A percentile compares a stretch with the other conserved stretches of the same genome.
phyloP scores from a whole-genome alignment of 2,797 vertebrate species.

The Tympanoctomys barrerae region DNA sequence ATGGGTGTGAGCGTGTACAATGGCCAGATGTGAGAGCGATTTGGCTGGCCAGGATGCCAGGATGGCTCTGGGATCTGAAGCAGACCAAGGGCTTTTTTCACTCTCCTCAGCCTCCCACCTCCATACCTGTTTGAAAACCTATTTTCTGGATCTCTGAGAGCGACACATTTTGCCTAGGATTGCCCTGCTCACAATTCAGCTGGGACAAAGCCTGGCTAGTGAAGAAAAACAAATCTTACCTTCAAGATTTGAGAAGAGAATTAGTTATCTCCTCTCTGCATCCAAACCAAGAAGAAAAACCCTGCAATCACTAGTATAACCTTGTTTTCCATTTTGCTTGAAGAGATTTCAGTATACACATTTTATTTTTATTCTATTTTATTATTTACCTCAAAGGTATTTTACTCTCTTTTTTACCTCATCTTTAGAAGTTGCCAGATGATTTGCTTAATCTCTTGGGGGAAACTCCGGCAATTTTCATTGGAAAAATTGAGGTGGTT shows the following conservation, averaged over 20 bases:
- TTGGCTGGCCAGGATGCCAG: not conserved
- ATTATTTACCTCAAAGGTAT: constrained; percentile 55
- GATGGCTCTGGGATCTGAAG: not conserved
- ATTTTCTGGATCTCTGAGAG: not conserved
- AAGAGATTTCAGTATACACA: constrained; percentile 59
- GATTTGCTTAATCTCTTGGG: constrained; percentile 4
- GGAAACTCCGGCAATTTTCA: constrained; percentile 40
- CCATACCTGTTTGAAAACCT: constrained; percentile 63
- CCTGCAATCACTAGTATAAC: not conserved
- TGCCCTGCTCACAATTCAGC: constrained; percentile 11
- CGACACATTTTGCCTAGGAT: constrained; percentile 13
- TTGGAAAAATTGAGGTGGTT: constrained; percentile 36
- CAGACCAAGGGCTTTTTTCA: not conserved
- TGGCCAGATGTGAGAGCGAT: constrained; percentile 6
- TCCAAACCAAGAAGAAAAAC: constrained; percentile 42
- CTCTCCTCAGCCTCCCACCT: not conserved
- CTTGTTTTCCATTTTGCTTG: constrained; percentile 62
- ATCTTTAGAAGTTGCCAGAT: constrained; percentile 58
- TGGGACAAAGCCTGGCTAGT: not conserved
- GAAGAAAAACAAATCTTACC: constrained; percentile 43
- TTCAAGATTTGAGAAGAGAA: constrained; percentile 57
- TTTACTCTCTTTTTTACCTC: constrained; percentile 33
- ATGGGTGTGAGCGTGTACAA: not conserved
- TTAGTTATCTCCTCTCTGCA: constrained; percentile 26
- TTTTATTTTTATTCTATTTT: constrained; percentile 57